Evolutionary conservation across 64 coral and sea anemone species (phyloP), one percentile per base, ranked within the genome.

Genomic region (Porites australiensis): DNA sequence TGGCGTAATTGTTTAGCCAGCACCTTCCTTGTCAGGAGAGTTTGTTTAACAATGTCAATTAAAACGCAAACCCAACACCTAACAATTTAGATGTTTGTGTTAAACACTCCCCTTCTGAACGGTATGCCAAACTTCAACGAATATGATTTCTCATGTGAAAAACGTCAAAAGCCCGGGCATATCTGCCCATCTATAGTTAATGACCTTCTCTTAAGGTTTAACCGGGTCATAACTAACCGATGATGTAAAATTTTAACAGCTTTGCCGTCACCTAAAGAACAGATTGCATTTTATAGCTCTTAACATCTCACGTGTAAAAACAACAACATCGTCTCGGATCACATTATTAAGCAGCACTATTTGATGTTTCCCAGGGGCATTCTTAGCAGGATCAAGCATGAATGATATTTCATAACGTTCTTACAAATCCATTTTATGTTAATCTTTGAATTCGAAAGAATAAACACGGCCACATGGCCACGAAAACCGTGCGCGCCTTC

Each of bases 21-120:
- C 47, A 64, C 60, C 6, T 44, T 21, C 61, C 23, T n/a, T 84
- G 81, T 84, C 81, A 84, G 50, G 18, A n/a, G 16, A 51, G 81
- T 84, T 84, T 84, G 81, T 84, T 84, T 84, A 69, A 48, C 62
- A 84, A 84, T 84, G 81, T 84, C 81, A 84, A 84, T 68, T 84
- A 84, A 69, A 68, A 3, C 0, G 63, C 63, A 84, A 66, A 68
- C 69, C 81, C 48, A 84, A 68, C 81, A 84, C 81, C 81, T 67
- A 21, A 47, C 43, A 84, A 64, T 68, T 69, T 51, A 19, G 58
- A 23, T 84, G 81, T 84, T 84, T 84, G 81, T 62, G 62, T 45
- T 68, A 76, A 84, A 84, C 81, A 69, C n/a, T 64, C 81, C 43
- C 81, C 22, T 50, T 22, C 16, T 50, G 44, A 84, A 20, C 18